Evolutionary conservation across 2,113 vertebrate genomes (phyloP), one percentile per base, ranked within the genome.

Genomic region (Odocoileus virginianus): DNA sequence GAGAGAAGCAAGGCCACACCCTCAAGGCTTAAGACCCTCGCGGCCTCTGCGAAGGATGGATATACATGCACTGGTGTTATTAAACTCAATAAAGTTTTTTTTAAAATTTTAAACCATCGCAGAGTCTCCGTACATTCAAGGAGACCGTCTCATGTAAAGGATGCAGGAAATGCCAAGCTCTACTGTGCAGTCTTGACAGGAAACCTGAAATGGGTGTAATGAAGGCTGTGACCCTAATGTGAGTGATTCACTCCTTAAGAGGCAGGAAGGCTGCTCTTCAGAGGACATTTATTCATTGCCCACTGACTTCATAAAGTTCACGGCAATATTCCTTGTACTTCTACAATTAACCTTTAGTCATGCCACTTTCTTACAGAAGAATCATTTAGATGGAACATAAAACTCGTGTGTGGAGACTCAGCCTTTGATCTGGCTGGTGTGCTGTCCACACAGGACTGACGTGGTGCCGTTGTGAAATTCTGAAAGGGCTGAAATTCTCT

Each of bases 341-440:
- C 67, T 60, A 93, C 96, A 95, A 97, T 98, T 97, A 97, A 83
- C 94, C 79, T 97, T 98, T 97, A 97, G 97, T 98, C 98, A 97
- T 89, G 54, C 92, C 45, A 2, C 71, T 91, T 76, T 93, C 96
- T 97, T 97, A 97, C 83, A 54, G 96, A 98, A 97, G 88, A 97
- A 81, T 93, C 79, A 93, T 71, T 82, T 79, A 67, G 91, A 64
- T 64, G 25, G 74, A 64, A 76, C n/a, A 87, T 97, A 96, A 98
- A 98, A 91, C 89, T 28, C 92, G 64, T 83, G 23, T 58, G 50
- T 84, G 67, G 89, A n/a, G 0, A 52, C 89, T 82, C 28, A 43
- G 40, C 60, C 96, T 98, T 97, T 98, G 97, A 98, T 97, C 95
- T 89, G 76, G 67, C 67, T 23, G 67, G 52, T 15, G 82, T 13